These are phyloP conservation scores for Leptocoma aspasia DNA, from an alignment of 2,113 vertebrate species.

Conservation along the genomic window DNA sequence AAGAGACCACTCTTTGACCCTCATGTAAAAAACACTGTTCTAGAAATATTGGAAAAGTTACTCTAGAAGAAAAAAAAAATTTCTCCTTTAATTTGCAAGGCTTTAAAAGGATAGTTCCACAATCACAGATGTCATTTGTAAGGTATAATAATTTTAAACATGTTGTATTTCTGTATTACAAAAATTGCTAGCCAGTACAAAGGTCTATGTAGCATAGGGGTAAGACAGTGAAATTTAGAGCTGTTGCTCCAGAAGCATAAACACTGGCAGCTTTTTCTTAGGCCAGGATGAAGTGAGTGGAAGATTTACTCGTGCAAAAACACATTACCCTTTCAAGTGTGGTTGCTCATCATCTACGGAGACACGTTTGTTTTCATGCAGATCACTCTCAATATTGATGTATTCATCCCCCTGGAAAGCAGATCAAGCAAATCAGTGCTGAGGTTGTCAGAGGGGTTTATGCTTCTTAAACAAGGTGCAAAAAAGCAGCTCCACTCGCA, in stretches of 20 bases:
- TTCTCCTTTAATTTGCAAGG: background rate
- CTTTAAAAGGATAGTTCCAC: background rate
- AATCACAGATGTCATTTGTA: background rate
- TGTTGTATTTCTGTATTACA: background rate
- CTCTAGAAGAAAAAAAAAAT: background rate
- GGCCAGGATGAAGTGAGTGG: background rate
- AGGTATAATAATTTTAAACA: background rate
- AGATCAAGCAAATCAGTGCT: conserved; percentile 15
- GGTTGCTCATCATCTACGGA: background rate
- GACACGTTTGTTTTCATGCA: background rate
- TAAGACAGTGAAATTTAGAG: background rate
- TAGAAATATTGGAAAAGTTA: background rate
- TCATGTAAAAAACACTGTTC: background rate
- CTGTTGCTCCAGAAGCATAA: background rate
- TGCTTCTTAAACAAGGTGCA: background rate
- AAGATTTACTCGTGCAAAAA: conserved; percentile 16
- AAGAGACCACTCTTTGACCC: background rate
- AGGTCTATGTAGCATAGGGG: background rate
- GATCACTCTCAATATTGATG: conserved; percentile 44
- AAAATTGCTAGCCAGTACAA: background rate
- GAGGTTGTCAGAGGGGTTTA: background rate
- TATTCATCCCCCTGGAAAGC: conserved; percentile 62
- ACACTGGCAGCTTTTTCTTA: background rate
- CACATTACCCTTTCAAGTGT: conserved; percentile 63
- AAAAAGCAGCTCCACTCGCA: background rate